Evolutionary conservation across 2,797 vertebrate genomes (phyloP).

Genomic region (Anabacerthia variegaticeps): DNA sequence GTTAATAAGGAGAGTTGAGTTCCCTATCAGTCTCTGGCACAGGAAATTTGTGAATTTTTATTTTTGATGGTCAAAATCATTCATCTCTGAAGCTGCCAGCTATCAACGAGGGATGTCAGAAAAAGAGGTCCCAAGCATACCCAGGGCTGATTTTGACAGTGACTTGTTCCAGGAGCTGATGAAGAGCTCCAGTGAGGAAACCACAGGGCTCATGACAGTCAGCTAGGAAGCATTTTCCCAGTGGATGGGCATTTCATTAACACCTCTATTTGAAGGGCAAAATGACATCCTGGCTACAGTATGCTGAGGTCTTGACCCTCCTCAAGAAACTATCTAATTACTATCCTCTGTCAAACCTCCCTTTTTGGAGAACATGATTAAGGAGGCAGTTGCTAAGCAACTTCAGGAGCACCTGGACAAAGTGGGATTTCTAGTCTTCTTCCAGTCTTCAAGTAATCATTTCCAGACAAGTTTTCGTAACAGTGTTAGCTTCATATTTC

Average conservation of each 20-base stretch:
- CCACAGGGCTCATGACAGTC: not conserved
- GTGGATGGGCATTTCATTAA: slow-evolving; percentile 40
- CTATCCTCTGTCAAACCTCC: slow-evolving; percentile 43
- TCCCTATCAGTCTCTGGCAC: not conserved
- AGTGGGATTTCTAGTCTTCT: slow-evolving; percentile 39
- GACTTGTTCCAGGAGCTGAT: not conserved
- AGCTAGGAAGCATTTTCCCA: not conserved
- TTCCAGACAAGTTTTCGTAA: slow-evolving; percentile 49
- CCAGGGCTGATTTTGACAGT: not conserved
- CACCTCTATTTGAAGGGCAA: slow-evolving; percentile 40
- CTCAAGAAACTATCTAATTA: slow-evolving; percentile 56
- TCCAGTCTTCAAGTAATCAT: slow-evolving; percentile 27
- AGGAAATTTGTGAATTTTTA: not conserved
- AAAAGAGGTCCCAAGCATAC: not conserved
- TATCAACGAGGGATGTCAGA: not conserved
- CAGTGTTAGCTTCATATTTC: slow-evolving; percentile 49
- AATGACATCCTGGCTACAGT: slow-evolving; percentile 34
- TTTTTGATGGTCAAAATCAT: not conserved
- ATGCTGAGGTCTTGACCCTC: slow-evolving; percentile 30
- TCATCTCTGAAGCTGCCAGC: not conserved
- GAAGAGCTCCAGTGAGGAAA: not conserved
- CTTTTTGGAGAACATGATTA: slow-evolving; percentile 57
- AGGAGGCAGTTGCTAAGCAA: slow-evolving; percentile 62
- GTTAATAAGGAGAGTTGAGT: not conserved
- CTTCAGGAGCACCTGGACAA: slow-evolving; percentile 47